Conservation (phyloP, 1,140 invertebrate genomes). For the Papilio helenus region DNA sequence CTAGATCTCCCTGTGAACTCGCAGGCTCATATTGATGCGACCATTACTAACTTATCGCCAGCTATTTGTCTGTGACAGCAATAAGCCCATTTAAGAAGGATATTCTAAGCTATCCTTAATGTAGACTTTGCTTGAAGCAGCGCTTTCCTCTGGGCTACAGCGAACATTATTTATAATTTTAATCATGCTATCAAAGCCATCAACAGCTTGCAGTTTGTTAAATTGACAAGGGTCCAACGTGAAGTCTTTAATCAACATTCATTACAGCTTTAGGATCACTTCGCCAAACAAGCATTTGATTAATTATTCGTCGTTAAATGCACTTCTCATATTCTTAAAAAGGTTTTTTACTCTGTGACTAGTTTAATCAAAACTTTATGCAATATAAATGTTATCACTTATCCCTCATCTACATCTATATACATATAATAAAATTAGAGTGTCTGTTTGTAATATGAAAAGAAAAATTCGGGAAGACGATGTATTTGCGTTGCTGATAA, state of each 20-base stretch:
- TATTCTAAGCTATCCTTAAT: not conserved
- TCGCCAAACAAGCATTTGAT: conserved; percentile 51
- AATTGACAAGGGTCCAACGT: conserved; percentile 49
- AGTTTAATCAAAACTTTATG: not conserved
- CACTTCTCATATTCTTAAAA: conserved; percentile 37
- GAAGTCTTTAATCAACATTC: conserved; percentile 38
- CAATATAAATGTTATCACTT: no score
- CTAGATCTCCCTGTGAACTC: conserved; percentile 41
- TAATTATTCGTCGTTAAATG: conserved; percentile 44
- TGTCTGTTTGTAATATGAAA: no score
- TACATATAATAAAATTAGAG: no score
- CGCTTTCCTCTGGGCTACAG: no score
- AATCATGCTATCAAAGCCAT: not conserved
- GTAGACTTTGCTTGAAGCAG: not conserved
- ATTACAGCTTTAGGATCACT: conserved; percentile 43
- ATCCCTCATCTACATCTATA: no score
- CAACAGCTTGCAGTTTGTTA: conserved; percentile 42
- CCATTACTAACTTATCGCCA: not conserved
- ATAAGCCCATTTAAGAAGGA: not conserved
- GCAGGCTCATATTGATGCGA: not conserved
- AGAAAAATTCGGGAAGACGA: no score
- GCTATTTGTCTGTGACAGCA: not conserved
- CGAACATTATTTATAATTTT: not conserved
- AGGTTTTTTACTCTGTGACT: conserved; percentile 42
- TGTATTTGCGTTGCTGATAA: no score